phyloP scores from a whole-genome alignment of 1,140 invertebrate genomes.

The Papilio glaucus region DNA sequence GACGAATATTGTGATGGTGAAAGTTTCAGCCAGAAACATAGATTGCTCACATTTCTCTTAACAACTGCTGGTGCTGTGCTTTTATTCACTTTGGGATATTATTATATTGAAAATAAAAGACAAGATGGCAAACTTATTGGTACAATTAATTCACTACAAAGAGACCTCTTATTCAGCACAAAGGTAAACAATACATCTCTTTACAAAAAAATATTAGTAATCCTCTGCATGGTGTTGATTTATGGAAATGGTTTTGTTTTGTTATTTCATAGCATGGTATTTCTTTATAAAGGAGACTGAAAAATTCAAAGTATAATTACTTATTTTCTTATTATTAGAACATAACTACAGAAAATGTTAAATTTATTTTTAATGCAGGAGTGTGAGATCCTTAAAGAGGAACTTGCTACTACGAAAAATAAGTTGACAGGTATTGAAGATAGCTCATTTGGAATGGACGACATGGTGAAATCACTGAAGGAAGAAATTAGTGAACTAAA shows the following conservation, averaged over 20 bases:
- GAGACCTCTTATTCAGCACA: slow-evolving; percentile 77
- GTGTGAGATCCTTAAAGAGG: slow-evolving; percentile 86
- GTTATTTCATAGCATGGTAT: too few relatives aligned
- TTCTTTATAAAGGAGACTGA: background rate
- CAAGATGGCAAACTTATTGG: slow-evolving; percentile 83
- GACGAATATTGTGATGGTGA: slow-evolving; percentile 73
- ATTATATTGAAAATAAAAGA: slow-evolving; percentile 89
- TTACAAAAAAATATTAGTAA: background rate
- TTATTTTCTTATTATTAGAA: background rate
- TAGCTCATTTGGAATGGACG: slow-evolving; percentile 88
- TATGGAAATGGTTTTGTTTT: too few relatives aligned
- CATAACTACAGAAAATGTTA: background rate
- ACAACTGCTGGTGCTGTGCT: slow-evolving; percentile 88
- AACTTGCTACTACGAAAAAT: slow-evolving; percentile 85
- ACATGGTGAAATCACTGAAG: slow-evolving; percentile 87
- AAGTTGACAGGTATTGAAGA: slow-evolving; percentile 87
- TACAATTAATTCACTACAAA: slow-evolving; percentile 79
- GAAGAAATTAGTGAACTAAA: slow-evolving; percentile 83
- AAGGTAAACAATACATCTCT: slow-evolving; percentile 63
- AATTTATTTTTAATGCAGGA: slow-evolving; percentile 78
- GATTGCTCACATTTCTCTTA: slow-evolving; percentile 79
- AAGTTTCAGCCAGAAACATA: slow-evolving; percentile 58
- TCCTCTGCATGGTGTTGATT: too few relatives aligned
- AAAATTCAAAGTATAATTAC: background rate
- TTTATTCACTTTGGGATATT: slow-evolving; percentile 90